Evolutionary conservation across 2,888 invertebrate species (phyloP).

Genomic region (Synergus gifuensis): DNA sequence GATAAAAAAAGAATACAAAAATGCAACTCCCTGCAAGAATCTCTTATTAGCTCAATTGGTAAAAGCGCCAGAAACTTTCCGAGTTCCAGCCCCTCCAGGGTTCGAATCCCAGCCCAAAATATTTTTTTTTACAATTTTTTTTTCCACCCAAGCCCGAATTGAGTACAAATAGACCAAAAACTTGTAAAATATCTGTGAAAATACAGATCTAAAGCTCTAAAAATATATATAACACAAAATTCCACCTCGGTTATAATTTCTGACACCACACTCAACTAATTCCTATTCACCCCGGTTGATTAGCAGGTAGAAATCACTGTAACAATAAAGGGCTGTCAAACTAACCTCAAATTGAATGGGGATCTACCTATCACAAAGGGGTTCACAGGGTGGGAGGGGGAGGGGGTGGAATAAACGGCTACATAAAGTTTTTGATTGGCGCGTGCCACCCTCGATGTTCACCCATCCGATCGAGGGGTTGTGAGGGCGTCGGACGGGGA

Average conservation of each 20-base stretch:
- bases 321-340: constrained; percentile 28
- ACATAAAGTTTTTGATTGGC: constrained; percentile 33
- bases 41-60: background rate
- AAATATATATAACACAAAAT: background rate
- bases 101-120: background rate
- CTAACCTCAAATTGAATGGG: background rate
- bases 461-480: constrained; percentile 18
- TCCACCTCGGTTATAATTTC: background rate
- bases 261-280: background rate
- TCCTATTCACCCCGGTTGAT: constrained; percentile 26
- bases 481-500: constrained; percentile 13
- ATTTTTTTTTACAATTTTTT: background rate
- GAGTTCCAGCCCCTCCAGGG: background rate
- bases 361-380: background rate
- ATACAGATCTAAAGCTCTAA: background rate
- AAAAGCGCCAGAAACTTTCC: background rate
- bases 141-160: background rate
- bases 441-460: constrained; percentile 32
- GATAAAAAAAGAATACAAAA: background rate
- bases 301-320: constrained; percentile 30
- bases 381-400: too few species aligned
- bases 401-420: constrained; percentile 10
- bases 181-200: background rate
- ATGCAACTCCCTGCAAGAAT: background rate
- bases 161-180: background rate